A percentile compares a stretch with the other conserved stretches of the same genome.
Evolutionary conservation across 2,797 vertebrate genomes (phyloP).

Genomic region (Helicolenus hilgendorfi): DNA sequence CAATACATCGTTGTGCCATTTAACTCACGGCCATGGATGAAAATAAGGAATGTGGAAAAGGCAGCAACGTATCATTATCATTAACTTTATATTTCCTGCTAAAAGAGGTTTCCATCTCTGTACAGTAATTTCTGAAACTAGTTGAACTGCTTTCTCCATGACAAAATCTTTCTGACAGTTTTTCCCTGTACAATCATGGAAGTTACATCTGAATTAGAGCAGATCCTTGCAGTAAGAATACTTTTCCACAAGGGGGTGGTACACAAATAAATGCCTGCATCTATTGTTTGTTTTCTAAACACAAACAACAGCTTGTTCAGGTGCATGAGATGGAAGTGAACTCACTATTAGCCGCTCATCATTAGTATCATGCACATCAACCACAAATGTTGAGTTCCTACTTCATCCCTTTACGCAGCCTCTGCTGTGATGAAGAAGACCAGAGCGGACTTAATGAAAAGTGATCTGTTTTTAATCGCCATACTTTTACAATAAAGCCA

Average conservation of each 20-base stretch:
- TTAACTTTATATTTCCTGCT: neutral
- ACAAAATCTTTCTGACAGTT: neutral
- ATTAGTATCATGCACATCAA: neutral
- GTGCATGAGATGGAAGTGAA: neutral
- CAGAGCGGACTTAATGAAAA: conserved; percentile 18
- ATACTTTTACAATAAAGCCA: neutral
- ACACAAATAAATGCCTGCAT: conserved; percentile 26
- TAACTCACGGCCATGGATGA: neutral
- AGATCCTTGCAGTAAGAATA: conserved; percentile 36
- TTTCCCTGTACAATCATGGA: neutral
- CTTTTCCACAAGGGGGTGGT: conserved; percentile 52
- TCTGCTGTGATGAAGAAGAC: conserved; percentile 31
- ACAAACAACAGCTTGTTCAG: conserved; percentile 2
- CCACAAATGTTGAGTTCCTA: neutral
- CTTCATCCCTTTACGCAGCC: neutral
- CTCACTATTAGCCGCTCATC: neutral
- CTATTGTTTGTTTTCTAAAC: conserved; percentile 14
- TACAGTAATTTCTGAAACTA: neutral
- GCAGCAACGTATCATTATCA: neutral
- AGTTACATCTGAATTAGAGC: neutral
- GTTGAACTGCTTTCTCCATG: neutral
- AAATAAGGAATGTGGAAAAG: conserved; percentile 11
- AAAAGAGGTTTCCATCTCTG: neutral
- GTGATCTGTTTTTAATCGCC: conserved; percentile 16
- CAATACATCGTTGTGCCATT: neutral